Evolutionary conservation across 2,797 vertebrate genomes (phyloP), one percentile per base, ranked within the genome.

Genomic region (Bradypodion pumilum): DNA sequence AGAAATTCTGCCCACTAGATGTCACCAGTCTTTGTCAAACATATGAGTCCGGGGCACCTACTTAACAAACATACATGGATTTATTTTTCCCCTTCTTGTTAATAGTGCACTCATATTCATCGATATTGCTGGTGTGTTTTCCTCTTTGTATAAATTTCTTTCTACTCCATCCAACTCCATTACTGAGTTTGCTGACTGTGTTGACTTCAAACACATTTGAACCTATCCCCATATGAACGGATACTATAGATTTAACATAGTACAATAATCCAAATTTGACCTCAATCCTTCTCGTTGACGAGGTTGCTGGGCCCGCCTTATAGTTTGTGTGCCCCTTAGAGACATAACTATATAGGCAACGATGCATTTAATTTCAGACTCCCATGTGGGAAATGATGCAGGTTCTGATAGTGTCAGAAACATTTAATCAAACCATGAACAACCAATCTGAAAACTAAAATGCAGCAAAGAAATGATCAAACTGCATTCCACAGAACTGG

Each of bases 191-290:
- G 21, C 74, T 66, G 62, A 40, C 46, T 66, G 15, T 60, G 8
- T 46, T 32, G 29, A 63, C 42, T 82, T 23, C 62, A 37, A 52
- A 65, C 42, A 49, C 2, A n/a, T 75, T 32, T 40, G 44, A 37
- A 66, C 7, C 27, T 32, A 15, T 8, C 40, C 19, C 27, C 37
- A 40, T 60, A 60, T 56, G 25, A 81, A 81, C 72, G 35, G 27
- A 59, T 40, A 21, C 4, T 35, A 35, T 66, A 44, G 44, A 49
- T 80, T 63, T 80, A 46, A 80, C 32, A 49, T 19, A 35, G 29
- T 79, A 42, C 8, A 52, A 69, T 52, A 25, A 69, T 80, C 78
- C 46, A 80, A 77, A 62, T 78, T 13, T 78, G 59, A 62, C 59
- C 75, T 63, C 16, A 78, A 16, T 52, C 42, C 49, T 12, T 68